These are phyloP conservation scores for Autographa gamma DNA, from an alignment of 2,888 invertebrate genomes.

Conservation along the genomic window DNA sequence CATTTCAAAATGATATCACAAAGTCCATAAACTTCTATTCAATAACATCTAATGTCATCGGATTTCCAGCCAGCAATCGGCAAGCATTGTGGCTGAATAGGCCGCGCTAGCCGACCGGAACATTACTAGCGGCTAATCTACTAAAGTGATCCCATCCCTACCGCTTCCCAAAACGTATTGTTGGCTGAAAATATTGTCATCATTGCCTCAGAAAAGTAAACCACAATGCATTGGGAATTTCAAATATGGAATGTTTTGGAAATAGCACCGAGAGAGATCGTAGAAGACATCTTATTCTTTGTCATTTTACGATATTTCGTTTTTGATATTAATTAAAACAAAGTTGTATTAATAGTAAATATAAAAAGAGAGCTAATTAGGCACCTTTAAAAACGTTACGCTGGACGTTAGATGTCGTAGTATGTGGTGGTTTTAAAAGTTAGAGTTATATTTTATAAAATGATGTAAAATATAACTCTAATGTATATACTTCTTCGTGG, in stretches of 20 bases:
- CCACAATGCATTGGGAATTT: slow-evolving; percentile 17
- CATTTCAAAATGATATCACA: slow-evolving; percentile 28
- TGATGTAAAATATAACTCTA: too few species aligned
- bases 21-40: slow-evolving; percentile 65
- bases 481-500: too few species aligned
- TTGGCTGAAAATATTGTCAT: slow-evolving; percentile 66
- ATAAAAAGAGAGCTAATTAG: too few species aligned
- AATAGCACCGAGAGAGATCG: too few species aligned
- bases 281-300: background rate
- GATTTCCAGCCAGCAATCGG: slow-evolving; percentile 62
- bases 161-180: slow-evolving; percentile 62
- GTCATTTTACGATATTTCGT: background rate
- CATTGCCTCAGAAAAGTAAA: slow-evolving; percentile 16
- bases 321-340: background rate
- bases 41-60: slow-evolving; percentile 69
- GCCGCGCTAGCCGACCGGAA: slow-evolving; percentile 65
- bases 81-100: slow-evolving; percentile 62
- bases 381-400: too few species aligned
- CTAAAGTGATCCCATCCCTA: slow-evolving; percentile 73
- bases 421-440: too few species aligned
- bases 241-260: slow-evolving; percentile 15
- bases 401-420: too few species aligned
- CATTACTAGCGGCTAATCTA: slow-evolving; percentile 78
- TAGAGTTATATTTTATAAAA: too few species aligned
- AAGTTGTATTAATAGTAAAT: too few species aligned